Conservation (phyloP, 2,888 invertebrate genomes). For the Dioctria rufipes region DNA sequence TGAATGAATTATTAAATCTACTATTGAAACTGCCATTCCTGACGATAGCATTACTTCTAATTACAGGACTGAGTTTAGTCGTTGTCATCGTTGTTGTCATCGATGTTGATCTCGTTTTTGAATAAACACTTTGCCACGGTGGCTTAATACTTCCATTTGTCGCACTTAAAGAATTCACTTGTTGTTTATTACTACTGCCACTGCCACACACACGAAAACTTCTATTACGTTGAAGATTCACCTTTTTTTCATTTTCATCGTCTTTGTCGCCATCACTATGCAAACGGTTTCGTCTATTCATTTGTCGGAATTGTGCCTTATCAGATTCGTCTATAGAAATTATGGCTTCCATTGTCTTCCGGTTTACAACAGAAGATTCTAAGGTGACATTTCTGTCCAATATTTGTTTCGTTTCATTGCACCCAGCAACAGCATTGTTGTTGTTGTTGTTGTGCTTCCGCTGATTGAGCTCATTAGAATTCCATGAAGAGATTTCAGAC, state of each 20-base stretch:
- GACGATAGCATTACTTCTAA: slow-evolving; percentile 54
- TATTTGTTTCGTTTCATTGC: slow-evolving; percentile 21
- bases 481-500: slow-evolving; percentile 68
- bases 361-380: slow-evolving; percentile 40
- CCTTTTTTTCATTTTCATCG: slow-evolving; percentile 54
- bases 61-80: slow-evolving; percentile 19
- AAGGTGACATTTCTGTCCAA: not conserved
- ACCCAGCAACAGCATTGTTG: not conserved
- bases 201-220: slow-evolving; percentile 62
- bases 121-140: slow-evolving; percentile 63
- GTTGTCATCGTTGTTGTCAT: not conserved
- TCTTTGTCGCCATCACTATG: slow-evolving; percentile 63
- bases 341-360: slow-evolving; percentile 55
- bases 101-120: slow-evolving; percentile 56
- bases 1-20: slow-evolving; percentile 66
- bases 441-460: slow-evolving; percentile 51
- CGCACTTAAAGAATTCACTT: not conserved
- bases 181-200: slow-evolving; percentile 1
- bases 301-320: slow-evolving; percentile 16
- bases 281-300: slow-evolving; percentile 60
- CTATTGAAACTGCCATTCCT: slow-evolving; percentile 60
- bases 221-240: slow-evolving; percentile 61
- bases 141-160: slow-evolving; percentile 56
- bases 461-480: slow-evolving; percentile 62
- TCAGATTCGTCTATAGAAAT: slow-evolving; percentile 49